A percentile compares a stretch with the other conserved stretches of the same genome.
Conservation (phyloP, 2,888 invertebrate genomes). For the Tridacna gigas region DNA sequence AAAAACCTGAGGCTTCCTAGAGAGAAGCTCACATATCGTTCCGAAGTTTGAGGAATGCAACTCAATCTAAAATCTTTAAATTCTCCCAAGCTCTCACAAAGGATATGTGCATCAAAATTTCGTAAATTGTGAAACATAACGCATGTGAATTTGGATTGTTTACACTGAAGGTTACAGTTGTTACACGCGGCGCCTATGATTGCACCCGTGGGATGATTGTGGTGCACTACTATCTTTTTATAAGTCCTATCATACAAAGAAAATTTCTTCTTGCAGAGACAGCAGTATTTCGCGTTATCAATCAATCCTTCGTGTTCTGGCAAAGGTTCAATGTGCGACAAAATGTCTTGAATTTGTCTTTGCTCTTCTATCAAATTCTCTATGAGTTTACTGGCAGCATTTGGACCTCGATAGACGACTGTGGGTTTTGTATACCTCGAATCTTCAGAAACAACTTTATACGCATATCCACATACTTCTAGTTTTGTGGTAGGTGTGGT, state of each 20-base stretch:
- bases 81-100: slow-evolving; percentile 24
- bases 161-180: slow-evolving; percentile 37
- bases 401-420: slow-evolving; percentile 38
- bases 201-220: slow-evolving; percentile 42
- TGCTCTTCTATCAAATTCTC: slow-evolving; percentile 47
- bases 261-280: slow-evolving; percentile 41
- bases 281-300: slow-evolving; percentile 30
- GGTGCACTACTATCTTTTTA: slow-evolving; percentile 33
- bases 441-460: slow-evolving; percentile 42
- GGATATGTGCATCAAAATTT: slow-evolving; percentile 44
- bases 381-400: slow-evolving; percentile 45
- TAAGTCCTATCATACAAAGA: slow-evolving; percentile 33
- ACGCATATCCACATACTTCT: slow-evolving; percentile 46
- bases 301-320: slow-evolving; percentile 24
- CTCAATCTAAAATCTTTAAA: slow-evolving; percentile 37
- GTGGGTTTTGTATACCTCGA: slow-evolving; percentile 40
- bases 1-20: slow-evolving; percentile 50
- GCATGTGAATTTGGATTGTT: slow-evolving; percentile 34
- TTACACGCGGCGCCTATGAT: slow-evolving; percentile 42
- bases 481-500: slow-evolving; percentile 35
- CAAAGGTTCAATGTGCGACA: slow-evolving; percentile 40
- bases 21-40: slow-evolving; percentile 53
- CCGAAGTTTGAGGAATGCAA: slow-evolving; percentile 47
- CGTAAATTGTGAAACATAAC: slow-evolving; percentile 46
- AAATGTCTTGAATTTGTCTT: slow-evolving; percentile 40